These are phyloP conservation scores for Euwallacea fornicatus DNA, from an alignment of 1,140 invertebrate species.

Conservation along the genomic window DNA sequence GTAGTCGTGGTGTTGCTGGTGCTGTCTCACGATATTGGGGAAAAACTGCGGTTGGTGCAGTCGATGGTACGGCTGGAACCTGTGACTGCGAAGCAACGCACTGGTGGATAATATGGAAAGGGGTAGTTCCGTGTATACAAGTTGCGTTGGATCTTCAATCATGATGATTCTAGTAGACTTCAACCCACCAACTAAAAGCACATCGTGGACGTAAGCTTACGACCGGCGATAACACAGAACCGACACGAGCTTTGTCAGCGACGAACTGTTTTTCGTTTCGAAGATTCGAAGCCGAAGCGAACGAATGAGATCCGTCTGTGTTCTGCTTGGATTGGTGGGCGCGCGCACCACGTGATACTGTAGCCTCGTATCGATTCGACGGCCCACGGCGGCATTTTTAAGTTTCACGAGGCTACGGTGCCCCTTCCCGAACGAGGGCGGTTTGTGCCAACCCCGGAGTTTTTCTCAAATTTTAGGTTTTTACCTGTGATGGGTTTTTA, in stretches of 20 bases:
- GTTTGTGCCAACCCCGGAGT: constrained; percentile 30
- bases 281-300: constrained; percentile 39
- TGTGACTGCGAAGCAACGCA: constrained; percentile 51
- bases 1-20: constrained; percentile 53
- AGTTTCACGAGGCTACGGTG: constrained; percentile 60
- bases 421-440: constrained; percentile 30
- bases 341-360: constrained; percentile 59
- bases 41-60: constrained; percentile 62
- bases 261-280: constrained; percentile 43
- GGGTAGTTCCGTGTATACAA: constrained; percentile 54
- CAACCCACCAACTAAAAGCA: constrained; percentile 12
- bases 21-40: constrained; percentile 47
- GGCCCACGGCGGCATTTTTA: constrained; percentile 75
- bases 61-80: constrained; percentile 59
- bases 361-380: constrained; percentile 71
- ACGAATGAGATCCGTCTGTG: constrained; percentile 15
- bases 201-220: constrained; percentile 40
- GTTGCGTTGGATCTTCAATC: constrained; percentile 53
- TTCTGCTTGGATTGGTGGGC: constrained; percentile 53
- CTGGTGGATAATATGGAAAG: constrained; percentile 52
- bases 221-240: constrained; percentile 50
- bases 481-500: not conserved
- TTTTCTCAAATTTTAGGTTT: constrained; percentile 18
- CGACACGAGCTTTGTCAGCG: constrained; percentile 46
- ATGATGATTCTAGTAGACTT: constrained; percentile 27